A percentile compares a stretch with the other conserved stretches of the same genome.
phyloP scores from a whole-genome alignment of 2,113 vertebrate species.

The Saguinus midas region DNA sequence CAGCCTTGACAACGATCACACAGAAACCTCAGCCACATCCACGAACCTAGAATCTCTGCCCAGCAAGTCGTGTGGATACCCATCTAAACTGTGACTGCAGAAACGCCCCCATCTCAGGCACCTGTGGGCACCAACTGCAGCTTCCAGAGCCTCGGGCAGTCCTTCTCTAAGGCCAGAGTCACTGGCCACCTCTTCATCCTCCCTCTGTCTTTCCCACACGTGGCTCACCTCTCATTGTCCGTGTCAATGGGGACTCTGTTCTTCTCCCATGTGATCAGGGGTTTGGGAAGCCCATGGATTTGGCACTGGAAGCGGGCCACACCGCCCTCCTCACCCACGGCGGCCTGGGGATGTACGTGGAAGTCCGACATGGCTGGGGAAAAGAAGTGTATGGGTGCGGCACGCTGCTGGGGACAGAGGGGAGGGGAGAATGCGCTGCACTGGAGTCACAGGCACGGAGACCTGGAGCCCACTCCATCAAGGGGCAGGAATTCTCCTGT shows the following conservation, averaged over 20 bases:
- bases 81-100: neutral
- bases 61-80: neutral
- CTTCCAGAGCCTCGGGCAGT: neutral
- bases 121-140: too few relatives aligned
- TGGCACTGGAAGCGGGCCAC: constrained; percentile 98
- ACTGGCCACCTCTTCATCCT: neutral
- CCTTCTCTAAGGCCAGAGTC: neutral
- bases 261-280: constrained; percentile 96
- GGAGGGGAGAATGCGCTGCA: accelerated
- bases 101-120: neutral
- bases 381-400: neutral
- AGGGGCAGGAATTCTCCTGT: neutral
- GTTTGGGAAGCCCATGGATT: constrained; percentile 96
- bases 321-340: constrained; percentile 91
- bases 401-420: neutral
- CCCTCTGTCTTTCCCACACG: neutral
- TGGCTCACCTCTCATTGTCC: constrained; percentile 89
- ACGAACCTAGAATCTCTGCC: neutral
- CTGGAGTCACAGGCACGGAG: neutral
- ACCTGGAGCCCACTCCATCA: neutral
- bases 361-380: constrained; percentile 95
- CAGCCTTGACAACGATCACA: neutral
- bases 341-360: constrained; percentile 93
- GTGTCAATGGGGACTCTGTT: constrained; percentile 91
- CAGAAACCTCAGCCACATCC: too few relatives aligned